Conservation (phyloP, 2,797 vertebrate genomes). For the Oreochromis grahami region DNA sequence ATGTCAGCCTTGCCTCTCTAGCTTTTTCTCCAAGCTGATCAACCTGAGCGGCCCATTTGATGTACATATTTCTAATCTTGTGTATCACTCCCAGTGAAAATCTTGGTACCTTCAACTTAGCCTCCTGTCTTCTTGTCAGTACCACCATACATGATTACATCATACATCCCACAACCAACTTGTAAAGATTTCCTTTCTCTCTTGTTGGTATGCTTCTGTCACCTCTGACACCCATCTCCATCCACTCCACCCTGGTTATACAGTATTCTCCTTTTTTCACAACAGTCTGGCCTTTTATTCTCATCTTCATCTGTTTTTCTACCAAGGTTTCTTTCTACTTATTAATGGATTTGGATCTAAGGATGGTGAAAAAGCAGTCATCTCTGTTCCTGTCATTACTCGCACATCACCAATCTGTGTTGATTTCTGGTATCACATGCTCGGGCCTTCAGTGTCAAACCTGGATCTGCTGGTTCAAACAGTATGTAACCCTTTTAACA, state of each 20-base stretch:
- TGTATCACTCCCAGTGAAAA: neutral
- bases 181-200: neutral
- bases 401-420: conserved; percentile 62
- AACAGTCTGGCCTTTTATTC: rapidly evolving
- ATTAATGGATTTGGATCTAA: conserved; percentile 63
- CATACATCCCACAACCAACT: rapidly evolving
- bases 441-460: conserved; percentile 69
- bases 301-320: neutral
- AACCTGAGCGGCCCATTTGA: neutral
- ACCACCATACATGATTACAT: neutral
- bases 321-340: conserved; percentile 71
- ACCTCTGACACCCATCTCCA: neutral
- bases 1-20: neutral
- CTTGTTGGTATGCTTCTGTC: neutral
- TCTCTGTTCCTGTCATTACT: conserved; percentile 52
- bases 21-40: rapidly evolving
- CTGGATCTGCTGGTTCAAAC: conserved; percentile 67
- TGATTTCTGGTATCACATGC: conserved; percentile 78
- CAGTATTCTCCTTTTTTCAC: neutral
- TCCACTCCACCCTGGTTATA: neutral
- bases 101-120: neutral
- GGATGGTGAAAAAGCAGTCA: conserved; percentile 41
- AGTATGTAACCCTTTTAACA: conserved; percentile 29
- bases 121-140: neutral
- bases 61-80: neutral